These are phyloP conservation scores for Heliocidaris tuberculata DNA, from an alignment of 35 echinoderm and acorn worm species.

Conservation along the genomic window DNA sequence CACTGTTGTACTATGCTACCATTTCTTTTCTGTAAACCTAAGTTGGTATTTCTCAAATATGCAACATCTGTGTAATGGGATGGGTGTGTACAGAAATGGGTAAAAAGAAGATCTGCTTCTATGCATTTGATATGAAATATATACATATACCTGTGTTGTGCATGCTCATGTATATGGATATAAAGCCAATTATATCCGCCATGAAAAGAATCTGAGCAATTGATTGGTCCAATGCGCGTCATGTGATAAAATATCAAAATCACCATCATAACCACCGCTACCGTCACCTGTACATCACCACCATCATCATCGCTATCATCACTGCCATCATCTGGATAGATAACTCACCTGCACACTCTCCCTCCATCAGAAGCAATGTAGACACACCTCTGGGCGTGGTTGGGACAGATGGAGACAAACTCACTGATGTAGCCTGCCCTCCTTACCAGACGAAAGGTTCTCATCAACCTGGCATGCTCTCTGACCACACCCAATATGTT, in stretches of 20 bases:
- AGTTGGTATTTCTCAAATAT: too few species aligned
- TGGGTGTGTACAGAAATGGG: not conserved
- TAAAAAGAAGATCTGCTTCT: not conserved
- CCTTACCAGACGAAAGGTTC: constrained; percentile 88
- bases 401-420: constrained; percentile 96
- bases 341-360: constrained; percentile 84
- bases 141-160: too few species aligned
- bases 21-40: too few species aligned
- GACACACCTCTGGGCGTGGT: constrained; percentile 84
- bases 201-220: too few species aligned
- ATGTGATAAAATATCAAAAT: too few species aligned
- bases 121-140: too few species aligned
- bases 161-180: too few species aligned
- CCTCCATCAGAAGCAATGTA: constrained; percentile 97
- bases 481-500: constrained; percentile 91
- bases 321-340: not conserved
- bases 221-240: too few species aligned
- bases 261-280: not conserved
- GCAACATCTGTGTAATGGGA: too few species aligned
- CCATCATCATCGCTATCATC: not conserved
- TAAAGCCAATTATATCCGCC: too few species aligned
- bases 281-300: not conserved
- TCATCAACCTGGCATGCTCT: constrained; percentile 70
- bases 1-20: too few species aligned
- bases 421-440: constrained; percentile 97